Conservation (phyloP, 2,797 vertebrate species). For the Sylvia borin region DNA sequence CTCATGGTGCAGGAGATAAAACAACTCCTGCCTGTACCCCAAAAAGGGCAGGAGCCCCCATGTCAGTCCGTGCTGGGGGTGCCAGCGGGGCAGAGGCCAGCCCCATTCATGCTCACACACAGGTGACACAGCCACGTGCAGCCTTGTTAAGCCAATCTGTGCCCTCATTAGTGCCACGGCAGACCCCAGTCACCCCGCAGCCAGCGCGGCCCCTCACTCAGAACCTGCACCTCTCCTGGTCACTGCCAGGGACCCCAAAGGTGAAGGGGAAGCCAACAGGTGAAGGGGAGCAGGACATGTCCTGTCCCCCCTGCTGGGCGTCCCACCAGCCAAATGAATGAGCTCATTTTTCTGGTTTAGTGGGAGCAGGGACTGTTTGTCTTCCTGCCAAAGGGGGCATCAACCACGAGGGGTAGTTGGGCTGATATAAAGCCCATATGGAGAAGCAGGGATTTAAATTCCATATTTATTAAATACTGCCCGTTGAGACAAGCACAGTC, state of each 20-base stretch:
- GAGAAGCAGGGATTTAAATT: not conserved
- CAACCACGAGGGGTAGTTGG: fast-evolving
- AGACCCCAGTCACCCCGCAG: not conserved
- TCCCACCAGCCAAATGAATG: fast-evolving
- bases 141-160: conserved; percentile 72
- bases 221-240: not conserved
- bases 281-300: fast-evolving
- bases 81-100: conserved; percentile 57
- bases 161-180: conserved; percentile 68
- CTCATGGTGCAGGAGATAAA: fast-evolving
- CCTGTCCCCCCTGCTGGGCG: fast-evolving
- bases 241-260: not conserved
- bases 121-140: conserved; percentile 77
- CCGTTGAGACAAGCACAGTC: fast-evolving
- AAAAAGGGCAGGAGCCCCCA: not conserved
- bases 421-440: fast-evolving
- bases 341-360: fast-evolving
- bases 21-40: fast-evolving
- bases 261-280: not conserved
- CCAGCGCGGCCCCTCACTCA: not conserved
- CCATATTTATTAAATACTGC: not conserved
- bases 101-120: conserved; percentile 87
- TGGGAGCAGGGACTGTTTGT: fast-evolving
- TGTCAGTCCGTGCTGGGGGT: not conserved
- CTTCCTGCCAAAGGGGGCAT: fast-evolving